A percentile compares a stretch with the other conserved stretches of the same genome.
These are phyloP conservation scores for Meteorus sp. DNA, from an alignment of 1,140 invertebrate species.

Conservation along the genomic window DNA sequence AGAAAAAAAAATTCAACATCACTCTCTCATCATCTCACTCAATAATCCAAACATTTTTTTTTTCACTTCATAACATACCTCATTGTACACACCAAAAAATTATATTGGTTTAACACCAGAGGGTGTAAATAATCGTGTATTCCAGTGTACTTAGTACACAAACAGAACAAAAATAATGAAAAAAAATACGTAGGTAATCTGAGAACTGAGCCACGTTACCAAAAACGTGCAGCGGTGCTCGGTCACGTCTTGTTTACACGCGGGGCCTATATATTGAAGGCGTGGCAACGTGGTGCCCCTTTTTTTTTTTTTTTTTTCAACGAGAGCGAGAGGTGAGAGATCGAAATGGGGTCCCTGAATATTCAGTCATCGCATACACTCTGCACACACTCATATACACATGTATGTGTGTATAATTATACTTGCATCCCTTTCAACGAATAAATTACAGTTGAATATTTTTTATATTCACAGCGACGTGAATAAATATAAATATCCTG, in stretches of 20 bases:
- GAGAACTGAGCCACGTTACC: conserved; percentile 21
- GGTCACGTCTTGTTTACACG: conserved; percentile 23
- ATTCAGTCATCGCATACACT: not conserved
- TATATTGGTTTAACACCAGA: no score
- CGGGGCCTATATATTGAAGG: conserved; percentile 7
- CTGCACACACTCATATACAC: not conserved
- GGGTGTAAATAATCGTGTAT: not conserved
- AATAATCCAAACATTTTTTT: no score
- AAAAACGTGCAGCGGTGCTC: conserved; percentile 15
- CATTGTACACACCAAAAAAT: no score
- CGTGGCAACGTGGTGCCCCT: conserved; percentile 17
- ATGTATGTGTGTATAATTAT: no score
- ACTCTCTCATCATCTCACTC: no score
- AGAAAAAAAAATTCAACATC: no score
- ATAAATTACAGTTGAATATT: no score
- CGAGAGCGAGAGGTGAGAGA: not conserved
- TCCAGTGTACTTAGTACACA: not conserved
- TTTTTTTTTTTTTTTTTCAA: not conserved
- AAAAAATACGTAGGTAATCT: conserved; percentile 7
- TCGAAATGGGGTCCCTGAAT: not conserved
- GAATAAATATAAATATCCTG: no score
- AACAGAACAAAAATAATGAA: not conserved
- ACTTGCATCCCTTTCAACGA: no score
- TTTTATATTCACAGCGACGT: no score
- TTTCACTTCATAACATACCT: no score